Conservation (phyloP, 1,140 invertebrate species). For the Aphelinus atriplicis region DNA sequence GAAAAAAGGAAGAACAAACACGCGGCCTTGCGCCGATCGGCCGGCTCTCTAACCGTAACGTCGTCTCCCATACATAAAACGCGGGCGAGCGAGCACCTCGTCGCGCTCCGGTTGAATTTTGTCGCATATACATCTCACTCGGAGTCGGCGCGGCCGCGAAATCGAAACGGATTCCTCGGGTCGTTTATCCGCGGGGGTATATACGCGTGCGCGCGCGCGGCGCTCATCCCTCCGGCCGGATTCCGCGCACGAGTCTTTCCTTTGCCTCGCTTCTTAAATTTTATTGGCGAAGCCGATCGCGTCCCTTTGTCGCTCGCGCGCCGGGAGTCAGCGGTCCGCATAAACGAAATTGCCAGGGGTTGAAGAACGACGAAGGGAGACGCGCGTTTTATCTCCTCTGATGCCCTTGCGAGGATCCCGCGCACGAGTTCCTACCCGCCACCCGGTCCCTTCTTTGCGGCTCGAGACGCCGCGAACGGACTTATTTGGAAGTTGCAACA, state of each 20-base stretch:
- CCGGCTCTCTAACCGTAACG: too few relatives aligned
- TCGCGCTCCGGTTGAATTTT: too few relatives aligned
- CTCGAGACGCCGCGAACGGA: not conserved
- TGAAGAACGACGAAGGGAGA: constrained; percentile 42
- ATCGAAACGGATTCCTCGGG: not conserved
- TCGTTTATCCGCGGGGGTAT: not conserved
- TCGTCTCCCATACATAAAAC: too few relatives aligned
- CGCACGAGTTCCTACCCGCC: too few relatives aligned
- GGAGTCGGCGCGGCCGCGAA: too few relatives aligned
- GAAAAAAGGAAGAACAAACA: too few relatives aligned
- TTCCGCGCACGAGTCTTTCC: constrained; percentile 55
- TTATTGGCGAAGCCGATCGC: constrained; percentile 58
- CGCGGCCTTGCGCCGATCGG: too few relatives aligned
- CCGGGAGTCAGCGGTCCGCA: constrained; percentile 57
- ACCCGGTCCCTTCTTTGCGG: not conserved
- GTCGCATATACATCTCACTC: too few relatives aligned
- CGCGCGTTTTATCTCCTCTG: not conserved
- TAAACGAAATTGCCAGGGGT: constrained; percentile 59
- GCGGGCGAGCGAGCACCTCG: too few relatives aligned
- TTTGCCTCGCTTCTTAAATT: constrained; percentile 50
- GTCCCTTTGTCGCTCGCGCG: constrained; percentile 51
- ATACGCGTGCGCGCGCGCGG: not conserved
- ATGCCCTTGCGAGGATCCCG: too few relatives aligned
- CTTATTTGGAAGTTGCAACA: constrained; percentile 8
- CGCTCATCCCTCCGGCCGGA: constrained; percentile 56